Base-by-base conservation (phyloP, 2,888 invertebrate genomes). In the Gryllus longicercus region DNA sequence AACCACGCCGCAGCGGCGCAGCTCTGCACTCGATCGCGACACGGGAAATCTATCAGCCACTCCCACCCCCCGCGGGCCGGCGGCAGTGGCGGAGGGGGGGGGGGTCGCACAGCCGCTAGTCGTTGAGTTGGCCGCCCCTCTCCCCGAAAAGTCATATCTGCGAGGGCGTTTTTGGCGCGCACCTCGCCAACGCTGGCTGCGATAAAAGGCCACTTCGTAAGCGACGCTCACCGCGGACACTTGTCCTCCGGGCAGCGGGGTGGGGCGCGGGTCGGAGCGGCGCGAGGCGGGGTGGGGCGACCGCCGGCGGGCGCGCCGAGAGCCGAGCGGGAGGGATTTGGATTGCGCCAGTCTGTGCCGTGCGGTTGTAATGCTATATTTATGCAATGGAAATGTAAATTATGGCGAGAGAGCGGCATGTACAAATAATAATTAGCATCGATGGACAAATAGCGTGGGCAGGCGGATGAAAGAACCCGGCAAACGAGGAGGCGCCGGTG, bases 371-470 rank as follows among this genome's bases (percentile, higher is more conserved):
- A 63, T 16, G 63, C 63, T 63, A 63, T 63, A 63, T 16, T 63
- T 63, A 63, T 63, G 63, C 63, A 63, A 63, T 63, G 63, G 63
- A 63, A 63, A 63, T 63, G 63, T 63, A 63, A 63, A 63, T 63
- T 63, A 63, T 63, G 63, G 63, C n/a, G 16, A n/a, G 63, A 63
- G 18, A 18, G 63, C 38, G 63, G 4, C 16, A 63, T 63, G 63
- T 63, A 63, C 63, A 63, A 63, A 63, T 63, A 63, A 63, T 63
- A 63, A 63, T 63, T 63, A 63, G 63, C 63, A 63, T 63, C 63
- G 63, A 63, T 63, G 63, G 63, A 63, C 63, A 63, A 63, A 63
- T 63, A 63, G 63, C 63, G 63, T 8, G 63, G 63, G 63, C 63
- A 18, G 63, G 63, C 14, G 63, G 63, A 63, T 63, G 63, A 63